Percentiles rank a stretch among this genome's conserved stretches.
phyloP scores from a whole-genome alignment of 2,888 invertebrate species.

The Tetragonisca angustula region DNA sequence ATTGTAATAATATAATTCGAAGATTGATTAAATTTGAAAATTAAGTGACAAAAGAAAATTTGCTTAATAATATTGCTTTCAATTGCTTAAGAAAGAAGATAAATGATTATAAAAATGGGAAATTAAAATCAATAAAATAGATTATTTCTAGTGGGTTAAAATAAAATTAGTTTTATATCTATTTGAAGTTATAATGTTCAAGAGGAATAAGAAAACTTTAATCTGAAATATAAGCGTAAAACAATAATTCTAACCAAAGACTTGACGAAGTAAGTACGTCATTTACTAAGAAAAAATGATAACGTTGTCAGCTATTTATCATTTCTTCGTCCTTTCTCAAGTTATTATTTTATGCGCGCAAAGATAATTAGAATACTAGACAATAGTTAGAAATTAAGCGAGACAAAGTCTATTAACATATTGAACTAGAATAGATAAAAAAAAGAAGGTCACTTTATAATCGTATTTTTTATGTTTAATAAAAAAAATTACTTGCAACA shows the following conservation, averaged over 20 bases:
- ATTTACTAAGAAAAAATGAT: constrained; percentile 29
- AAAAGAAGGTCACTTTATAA: background rate
- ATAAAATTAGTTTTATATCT: background rate
- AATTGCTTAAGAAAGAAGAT: background rate
- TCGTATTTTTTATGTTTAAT: background rate
- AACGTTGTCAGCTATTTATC: constrained; percentile 24
- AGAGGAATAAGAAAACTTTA: background rate
- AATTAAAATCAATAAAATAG: background rate
- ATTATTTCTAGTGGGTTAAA: background rate
- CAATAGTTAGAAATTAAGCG: background rate
- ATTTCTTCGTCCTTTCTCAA: constrained; percentile 10
- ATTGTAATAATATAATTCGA: background rate
- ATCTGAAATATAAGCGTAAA: background rate
- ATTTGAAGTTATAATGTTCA: background rate
- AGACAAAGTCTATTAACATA: background rate
- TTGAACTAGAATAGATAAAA: background rate
- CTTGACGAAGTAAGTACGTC: constrained; percentile 21
- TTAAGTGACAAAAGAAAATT: background rate
- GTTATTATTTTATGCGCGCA: constrained; percentile 16
- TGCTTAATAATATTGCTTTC: background rate
- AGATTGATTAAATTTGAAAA: background rate
- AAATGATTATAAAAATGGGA: background rate
- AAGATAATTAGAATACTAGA: background rate
- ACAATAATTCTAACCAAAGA: constrained; percentile 1
- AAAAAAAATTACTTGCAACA: background rate